These are phyloP conservation scores for Ptilonorhynchus violaceus DNA, from an alignment of 2,113 vertebrate species.

Conservation along the genomic window DNA sequence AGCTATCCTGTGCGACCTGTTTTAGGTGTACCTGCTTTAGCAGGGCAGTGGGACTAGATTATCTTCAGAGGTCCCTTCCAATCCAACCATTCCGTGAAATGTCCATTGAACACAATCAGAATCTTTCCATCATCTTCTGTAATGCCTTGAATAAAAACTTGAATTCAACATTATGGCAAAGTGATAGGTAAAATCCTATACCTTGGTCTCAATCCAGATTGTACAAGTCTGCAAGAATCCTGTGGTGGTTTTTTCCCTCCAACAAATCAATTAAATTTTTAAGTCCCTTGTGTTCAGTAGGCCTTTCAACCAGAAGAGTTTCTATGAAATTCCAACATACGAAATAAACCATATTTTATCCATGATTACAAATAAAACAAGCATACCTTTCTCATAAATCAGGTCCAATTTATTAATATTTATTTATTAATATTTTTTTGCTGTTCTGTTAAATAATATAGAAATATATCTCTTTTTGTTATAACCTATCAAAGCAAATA, in stretches of 20 bases:
- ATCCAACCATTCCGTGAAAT: background rate
- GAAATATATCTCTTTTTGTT: background rate
- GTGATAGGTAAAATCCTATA: background rate
- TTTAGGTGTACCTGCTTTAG: background rate
- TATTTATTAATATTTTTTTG: background rate
- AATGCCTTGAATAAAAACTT: background rate
- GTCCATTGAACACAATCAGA: background rate
- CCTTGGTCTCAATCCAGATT: rapidly evolving
- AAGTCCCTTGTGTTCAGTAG: background rate
- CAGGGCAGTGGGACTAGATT: background rate
- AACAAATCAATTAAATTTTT: background rate
- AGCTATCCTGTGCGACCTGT: background rate
- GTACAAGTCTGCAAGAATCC: background rate
- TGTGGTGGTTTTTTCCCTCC: rapidly evolving
- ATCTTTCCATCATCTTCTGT: background rate
- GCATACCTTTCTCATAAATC: background rate
- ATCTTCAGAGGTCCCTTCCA: background rate
- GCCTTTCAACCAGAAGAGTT: background rate
- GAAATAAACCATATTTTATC: background rate
- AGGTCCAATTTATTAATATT: background rate
- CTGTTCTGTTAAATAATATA: background rate
- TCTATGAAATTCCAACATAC: background rate
- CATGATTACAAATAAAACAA: background rate
- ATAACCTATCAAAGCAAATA: background rate
- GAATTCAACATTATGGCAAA: background rate